Base-by-base conservation (phyloP, 2,113 vertebrate genomes). In the Scomber scombrus region DNA sequence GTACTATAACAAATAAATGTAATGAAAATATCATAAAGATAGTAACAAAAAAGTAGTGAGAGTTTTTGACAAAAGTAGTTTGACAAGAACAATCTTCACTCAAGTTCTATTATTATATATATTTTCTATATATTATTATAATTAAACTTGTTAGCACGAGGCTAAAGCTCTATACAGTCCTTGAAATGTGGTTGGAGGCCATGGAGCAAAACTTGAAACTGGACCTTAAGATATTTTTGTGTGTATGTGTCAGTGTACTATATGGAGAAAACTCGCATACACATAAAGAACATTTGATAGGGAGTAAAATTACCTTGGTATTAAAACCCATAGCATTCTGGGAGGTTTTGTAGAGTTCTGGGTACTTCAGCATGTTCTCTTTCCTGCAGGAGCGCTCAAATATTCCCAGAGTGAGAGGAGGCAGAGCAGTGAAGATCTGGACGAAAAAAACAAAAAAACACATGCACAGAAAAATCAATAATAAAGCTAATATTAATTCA, bases 341-440 rank as follows among this genome's bases (percentile, higher is more conserved):
- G 67, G 98, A 99, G 0, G 97, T 97, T 94, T 99, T 99, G 94
- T 99, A 99, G 75, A 99, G 93, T 85, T 99, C 97, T 2, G 98
- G 98, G 67, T 99, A 99, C 79, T 99, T 99, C 85, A 99, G 89
- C 98, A 99, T 99, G 83, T 99, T 99, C 88, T 99, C 98, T 90
- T 99, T 99, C 82, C 96, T 94, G 89, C 98, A 99, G 0, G 97
- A 98, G 81, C 97, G 96, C 90, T 99, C 98, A 90, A 99, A 99
- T 95, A 99, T 99, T 85, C 98, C 98, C 81, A 99, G 94, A 49
- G 98, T 99, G 80, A 99, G 93, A 18, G 98, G 98, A 80, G 98
- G 97, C 93, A 99, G 95, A 21, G 98, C 98, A 49, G 98, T 99
- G 88, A 99, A 99, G 95, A 99, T 95, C 98, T 95, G 76, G 0